phyloP scores from a whole-genome alignment of 1,140 invertebrate genomes.

The Neodiprion lecontei region DNA sequence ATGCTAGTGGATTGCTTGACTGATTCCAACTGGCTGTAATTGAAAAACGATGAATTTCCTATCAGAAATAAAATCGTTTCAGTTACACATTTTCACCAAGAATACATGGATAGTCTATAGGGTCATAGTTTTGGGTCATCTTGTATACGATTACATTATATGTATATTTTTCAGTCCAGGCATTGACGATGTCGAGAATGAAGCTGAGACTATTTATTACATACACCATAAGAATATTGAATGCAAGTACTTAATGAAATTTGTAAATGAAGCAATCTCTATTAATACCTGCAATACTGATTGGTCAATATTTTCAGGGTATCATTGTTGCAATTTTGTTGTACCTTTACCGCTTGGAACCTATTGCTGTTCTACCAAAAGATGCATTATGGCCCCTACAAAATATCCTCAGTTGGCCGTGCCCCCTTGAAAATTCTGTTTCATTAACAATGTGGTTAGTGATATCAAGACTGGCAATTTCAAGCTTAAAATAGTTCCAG shows the following conservation, averaged over 20 bases:
- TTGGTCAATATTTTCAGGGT: slow-evolving; percentile 36
- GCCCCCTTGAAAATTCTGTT: slow-evolving; percentile 45
- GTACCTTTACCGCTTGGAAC: slow-evolving; percentile 44
- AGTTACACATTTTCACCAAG: no score
- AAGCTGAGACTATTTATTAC: slow-evolving; percentile 30
- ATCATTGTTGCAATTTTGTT: slow-evolving; percentile 39
- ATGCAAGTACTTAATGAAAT: slow-evolving; percentile 33
- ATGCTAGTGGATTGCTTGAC: no score
- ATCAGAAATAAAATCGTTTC: no score
- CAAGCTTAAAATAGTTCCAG: slow-evolving; percentile 12
- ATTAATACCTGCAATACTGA: background rate
- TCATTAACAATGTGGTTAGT: slow-evolving; percentile 49
- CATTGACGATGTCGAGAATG: slow-evolving; percentile 22
- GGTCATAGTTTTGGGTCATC: no score
- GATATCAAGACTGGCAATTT: slow-evolving; percentile 42
- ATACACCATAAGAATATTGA: slow-evolving; percentile 34
- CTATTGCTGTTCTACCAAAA: slow-evolving; percentile 49
- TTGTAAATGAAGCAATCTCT: slow-evolving; percentile 14
- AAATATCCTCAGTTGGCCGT: slow-evolving; percentile 52
- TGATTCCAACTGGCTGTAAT: no score
- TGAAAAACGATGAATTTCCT: no score
- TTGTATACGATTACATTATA: no score
- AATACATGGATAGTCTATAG: no score
- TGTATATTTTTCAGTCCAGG: slow-evolving; percentile 25
- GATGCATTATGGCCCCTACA: slow-evolving; percentile 47